phyloP scores from a whole-genome alignment of 1,140 invertebrate species.

The Thaumatotibia leucotreta region DNA sequence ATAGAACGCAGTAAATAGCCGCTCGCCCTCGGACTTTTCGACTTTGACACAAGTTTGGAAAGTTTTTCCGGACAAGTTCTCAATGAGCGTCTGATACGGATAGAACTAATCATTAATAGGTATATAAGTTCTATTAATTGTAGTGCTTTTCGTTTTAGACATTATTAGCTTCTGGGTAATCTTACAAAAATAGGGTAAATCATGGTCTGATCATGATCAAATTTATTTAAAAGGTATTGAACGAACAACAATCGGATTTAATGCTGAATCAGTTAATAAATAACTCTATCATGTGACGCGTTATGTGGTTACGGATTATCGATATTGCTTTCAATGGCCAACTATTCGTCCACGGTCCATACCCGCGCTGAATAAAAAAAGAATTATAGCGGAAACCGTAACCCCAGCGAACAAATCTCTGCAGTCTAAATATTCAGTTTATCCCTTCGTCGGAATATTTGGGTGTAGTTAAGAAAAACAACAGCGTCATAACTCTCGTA shows the following conservation, averaged over 20 bases:
- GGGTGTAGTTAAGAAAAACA: constrained; percentile 66
- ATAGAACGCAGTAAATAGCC: constrained; percentile 59
- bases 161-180: neutral
- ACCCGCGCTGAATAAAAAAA: constrained; percentile 39
- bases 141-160: neutral
- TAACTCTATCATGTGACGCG: neutral
- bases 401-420: constrained; percentile 41
- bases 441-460: constrained; percentile 54
- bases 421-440: constrained; percentile 46
- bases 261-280: neutral
- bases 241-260: neutral
- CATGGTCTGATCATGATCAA: too few relatives aligned
- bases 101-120: constrained; percentile 10
- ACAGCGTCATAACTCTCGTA: constrained; percentile 68
- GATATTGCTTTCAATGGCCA: neutral
- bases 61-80: constrained; percentile 12
- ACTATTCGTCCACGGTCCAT: constrained; percentile 26
- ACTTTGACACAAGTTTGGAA: constrained; percentile 38
- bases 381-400: constrained; percentile 68
- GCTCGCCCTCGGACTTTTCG: constrained; percentile 45
- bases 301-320: neutral
- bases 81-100: constrained; percentile 7
- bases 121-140: neutral
- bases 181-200: neutral
- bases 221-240: too few relatives aligned